Conservation (phyloP, 2,888 invertebrate genomes). For the Autographa pulchrina region DNA sequence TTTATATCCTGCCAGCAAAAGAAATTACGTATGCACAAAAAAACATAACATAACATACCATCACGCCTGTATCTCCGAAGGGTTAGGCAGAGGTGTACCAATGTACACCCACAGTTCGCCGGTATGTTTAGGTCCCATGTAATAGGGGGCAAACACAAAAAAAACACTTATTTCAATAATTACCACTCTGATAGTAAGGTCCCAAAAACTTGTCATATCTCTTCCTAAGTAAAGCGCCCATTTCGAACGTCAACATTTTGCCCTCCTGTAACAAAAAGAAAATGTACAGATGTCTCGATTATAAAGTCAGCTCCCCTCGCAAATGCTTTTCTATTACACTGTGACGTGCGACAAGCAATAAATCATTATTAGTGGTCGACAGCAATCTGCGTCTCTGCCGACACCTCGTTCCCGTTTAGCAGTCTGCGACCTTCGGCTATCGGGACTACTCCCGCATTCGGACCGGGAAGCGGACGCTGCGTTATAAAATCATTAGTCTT, state of each 20-base stretch:
- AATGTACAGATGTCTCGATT: constrained; percentile 23
- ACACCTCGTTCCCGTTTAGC: constrained; percentile 80
- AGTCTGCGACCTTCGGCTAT: constrained; percentile 78
- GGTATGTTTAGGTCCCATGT: no score
- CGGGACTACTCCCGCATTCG: constrained; percentile 70
- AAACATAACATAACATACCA: no score
- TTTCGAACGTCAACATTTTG: constrained; percentile 87
- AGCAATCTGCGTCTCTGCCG: constrained; percentile 74
- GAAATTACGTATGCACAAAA: no score
- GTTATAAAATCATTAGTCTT: constrained; percentile 78
- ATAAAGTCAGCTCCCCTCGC: constrained; percentile 36
- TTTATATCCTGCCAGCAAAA: no score
- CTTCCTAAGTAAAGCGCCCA: constrained; percentile 88
- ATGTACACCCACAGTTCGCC: no score
- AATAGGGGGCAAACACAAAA: no score
- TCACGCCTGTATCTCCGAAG: no score
- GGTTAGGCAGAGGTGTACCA: no score
- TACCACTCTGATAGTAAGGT: constrained; percentile 81
- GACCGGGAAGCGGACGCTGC: constrained; percentile 80
- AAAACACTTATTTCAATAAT: constrained; percentile 26
- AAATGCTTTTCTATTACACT: constrained; percentile 63
- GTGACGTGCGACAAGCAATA: constrained; percentile 75
- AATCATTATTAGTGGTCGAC: constrained; percentile 85
- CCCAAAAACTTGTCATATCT: constrained; percentile 87
- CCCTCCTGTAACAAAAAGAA: constrained; percentile 82